phyloP scores from a whole-genome alignment of 2,888 invertebrate species.

The Aproaerema taeniolella region DNA sequence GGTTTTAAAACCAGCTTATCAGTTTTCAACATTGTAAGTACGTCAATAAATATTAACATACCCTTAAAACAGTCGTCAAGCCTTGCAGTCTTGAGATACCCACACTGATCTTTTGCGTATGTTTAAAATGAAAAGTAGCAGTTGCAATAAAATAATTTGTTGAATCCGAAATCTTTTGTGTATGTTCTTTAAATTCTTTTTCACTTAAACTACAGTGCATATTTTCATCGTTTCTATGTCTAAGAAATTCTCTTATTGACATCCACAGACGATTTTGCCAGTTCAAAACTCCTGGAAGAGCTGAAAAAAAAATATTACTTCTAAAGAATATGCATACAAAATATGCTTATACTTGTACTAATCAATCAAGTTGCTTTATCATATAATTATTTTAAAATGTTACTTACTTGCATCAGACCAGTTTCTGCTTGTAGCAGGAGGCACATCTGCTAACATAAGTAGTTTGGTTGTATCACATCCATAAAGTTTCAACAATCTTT shows the following conservation, averaged over 20 bases:
- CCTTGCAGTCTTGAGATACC: slow-evolving; percentile 93
- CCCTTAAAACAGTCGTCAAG: slow-evolving; percentile 85
- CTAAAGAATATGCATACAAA: no score
- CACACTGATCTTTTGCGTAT: slow-evolving; percentile 89
- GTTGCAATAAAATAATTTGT: slow-evolving; percentile 89
- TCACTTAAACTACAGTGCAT: slow-evolving; percentile 30
- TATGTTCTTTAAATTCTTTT: slow-evolving; percentile 76
- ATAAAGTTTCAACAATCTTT: slow-evolving; percentile 85
- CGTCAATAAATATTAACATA: no score
- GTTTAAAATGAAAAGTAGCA: slow-evolving; percentile 84
- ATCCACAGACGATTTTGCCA: slow-evolving; percentile 94
- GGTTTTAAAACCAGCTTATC: no score
- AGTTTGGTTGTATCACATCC: slow-evolving; percentile 95
- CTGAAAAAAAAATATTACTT: no score
- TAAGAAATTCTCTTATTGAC: slow-evolving; percentile 82
- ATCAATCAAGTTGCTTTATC: no score
- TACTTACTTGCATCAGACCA: slow-evolving; percentile 92
- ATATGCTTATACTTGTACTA: no score
- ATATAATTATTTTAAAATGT: no score
- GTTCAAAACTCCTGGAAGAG: slow-evolving; percentile 89
- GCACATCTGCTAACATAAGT: slow-evolving; percentile 91
- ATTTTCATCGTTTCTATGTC: slow-evolving; percentile 61
- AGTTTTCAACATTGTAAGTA: no score
- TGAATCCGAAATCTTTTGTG: slow-evolving; percentile 82
- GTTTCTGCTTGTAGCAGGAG: slow-evolving; percentile 91